Evolutionary conservation across 2,797 vertebrate genomes (phyloP), one percentile per base, ranked within the genome.

Genomic region (Acanthopagrus latus): DNA sequence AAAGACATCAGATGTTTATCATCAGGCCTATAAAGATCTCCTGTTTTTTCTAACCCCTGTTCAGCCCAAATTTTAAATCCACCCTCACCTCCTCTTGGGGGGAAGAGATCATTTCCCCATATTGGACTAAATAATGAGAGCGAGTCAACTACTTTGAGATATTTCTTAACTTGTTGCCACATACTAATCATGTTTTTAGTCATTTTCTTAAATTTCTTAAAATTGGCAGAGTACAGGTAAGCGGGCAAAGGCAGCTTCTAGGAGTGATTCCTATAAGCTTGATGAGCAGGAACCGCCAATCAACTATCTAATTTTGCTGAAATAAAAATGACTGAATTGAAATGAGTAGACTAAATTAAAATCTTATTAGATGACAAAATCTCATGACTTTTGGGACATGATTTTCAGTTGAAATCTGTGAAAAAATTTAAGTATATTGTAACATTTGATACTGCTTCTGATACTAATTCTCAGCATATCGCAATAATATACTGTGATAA

Each of bases 181-280:
- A 47, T 60, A 64, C 9, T 4, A 55, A 73, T 47, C 13, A 64
- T 56, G 2, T 56, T 64, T 33, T 17, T 64, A 17, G 6, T 2
- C 18, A 18, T 67, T 67, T 48, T 64, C 56, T 64, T 64, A 1
- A 55, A 8, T 33, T 47, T 29, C 12, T 72, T 72, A 52, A 63
- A 9, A 27, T 54, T 46, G 11, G 48, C 48, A 12, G 50, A 72
- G 21, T 72, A 72, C 21, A 72, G 11, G 20, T 51, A 51, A 38
- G 23, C 43, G 29, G 27, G 57, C 14, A 62, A 16, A 54, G 38
- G 38, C 18, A 54, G 21, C 16, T 20, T 64, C 11, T 33, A 33
- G 33, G 33, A 33, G 33, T 33, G 33, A 33, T 33, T 8, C 33
- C 8, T 7, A 33, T 33, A 33, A 33, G 33, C 33, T 33, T 33